Evolutionary conservation across 2,113 vertebrate species (phyloP).

Genomic region (Oreochromis aureus): DNA sequence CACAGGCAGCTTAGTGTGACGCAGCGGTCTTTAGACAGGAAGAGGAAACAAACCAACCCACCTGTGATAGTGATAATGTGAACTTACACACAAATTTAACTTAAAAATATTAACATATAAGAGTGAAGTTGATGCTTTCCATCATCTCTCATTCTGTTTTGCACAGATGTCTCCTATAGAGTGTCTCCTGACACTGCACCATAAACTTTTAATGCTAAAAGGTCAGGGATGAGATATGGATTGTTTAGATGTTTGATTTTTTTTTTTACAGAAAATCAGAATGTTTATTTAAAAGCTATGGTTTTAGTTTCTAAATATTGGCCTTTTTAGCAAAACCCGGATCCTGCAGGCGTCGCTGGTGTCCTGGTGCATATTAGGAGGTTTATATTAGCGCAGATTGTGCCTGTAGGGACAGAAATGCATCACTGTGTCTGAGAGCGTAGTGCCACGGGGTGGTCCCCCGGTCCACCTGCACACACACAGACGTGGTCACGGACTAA

Average conservation of each 20-base stretch:
- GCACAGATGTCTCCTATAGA: too few species aligned
- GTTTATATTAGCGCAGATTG: not conserved
- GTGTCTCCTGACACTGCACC: not conserved
- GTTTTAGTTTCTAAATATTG: not conserved
- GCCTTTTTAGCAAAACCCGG: not conserved
- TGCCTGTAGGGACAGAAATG: not conserved
- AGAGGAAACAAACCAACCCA: not conserved
- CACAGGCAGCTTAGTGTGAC: not conserved
- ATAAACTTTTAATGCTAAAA: not conserved
- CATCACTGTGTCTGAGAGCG: not conserved
- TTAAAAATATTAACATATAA: not conserved
- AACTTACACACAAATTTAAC: not conserved
- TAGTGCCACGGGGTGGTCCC: slow-evolving; percentile 13
- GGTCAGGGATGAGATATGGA: not conserved
- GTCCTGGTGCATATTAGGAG: not conserved
- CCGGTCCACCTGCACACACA: slow-evolving; percentile 34
- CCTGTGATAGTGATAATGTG: fast-evolving
- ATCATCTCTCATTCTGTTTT: not conserved
- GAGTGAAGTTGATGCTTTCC: not conserved
- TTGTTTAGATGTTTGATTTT: not conserved
- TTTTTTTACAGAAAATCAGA: not conserved
- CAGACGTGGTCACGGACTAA: not conserved
- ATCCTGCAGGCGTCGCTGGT: not conserved
- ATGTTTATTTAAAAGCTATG: not conserved
- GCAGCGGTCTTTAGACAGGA: not conserved